These are phyloP conservation scores for Hylia prasina DNA, from an alignment of 2,113 vertebrate genomes.

Conservation along the genomic window DNA sequence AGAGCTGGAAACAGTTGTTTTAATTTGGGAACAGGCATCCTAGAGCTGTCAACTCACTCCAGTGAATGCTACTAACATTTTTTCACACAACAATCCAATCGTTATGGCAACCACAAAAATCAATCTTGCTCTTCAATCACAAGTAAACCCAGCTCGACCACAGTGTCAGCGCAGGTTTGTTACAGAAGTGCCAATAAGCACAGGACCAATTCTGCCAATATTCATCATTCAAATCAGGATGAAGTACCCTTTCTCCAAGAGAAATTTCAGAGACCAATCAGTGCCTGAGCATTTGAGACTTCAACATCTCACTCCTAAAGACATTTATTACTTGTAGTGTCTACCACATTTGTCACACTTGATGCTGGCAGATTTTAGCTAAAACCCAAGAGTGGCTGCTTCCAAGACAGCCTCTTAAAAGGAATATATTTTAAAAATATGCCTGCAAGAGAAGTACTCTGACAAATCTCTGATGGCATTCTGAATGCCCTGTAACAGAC, in stretches of 20 bases:
- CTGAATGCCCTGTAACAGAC: neutral
- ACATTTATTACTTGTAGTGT: conserved; percentile 28
- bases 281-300: conserved; percentile 42
- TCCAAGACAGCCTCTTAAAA: conserved; percentile 60
- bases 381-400: conserved; percentile 26
- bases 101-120: conserved; percentile 73
- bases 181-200: conserved; percentile 32
- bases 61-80: conserved; percentile 62
- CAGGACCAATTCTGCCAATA: neutral
- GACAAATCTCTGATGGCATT: neutral
- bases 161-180: neutral
- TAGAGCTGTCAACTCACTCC: conserved; percentile 58
- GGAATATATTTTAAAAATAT: conserved; percentile 18
- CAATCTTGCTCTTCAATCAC: conserved; percentile 61
- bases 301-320: conserved; percentile 24
- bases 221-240: conserved; percentile 19
- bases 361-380: conserved; percentile 20
- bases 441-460: neutral
- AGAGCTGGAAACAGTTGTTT: conserved; percentile 65
- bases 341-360: conserved; percentile 43
- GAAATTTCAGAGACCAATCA: conserved; percentile 38
- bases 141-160: conserved; percentile 26
- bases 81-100: conserved; percentile 66
- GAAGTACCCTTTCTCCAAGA: conserved; percentile 41
- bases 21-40: conserved; percentile 58